Conservation (phyloP, 2,113 vertebrate species). For the Elephas maximus region DNA sequence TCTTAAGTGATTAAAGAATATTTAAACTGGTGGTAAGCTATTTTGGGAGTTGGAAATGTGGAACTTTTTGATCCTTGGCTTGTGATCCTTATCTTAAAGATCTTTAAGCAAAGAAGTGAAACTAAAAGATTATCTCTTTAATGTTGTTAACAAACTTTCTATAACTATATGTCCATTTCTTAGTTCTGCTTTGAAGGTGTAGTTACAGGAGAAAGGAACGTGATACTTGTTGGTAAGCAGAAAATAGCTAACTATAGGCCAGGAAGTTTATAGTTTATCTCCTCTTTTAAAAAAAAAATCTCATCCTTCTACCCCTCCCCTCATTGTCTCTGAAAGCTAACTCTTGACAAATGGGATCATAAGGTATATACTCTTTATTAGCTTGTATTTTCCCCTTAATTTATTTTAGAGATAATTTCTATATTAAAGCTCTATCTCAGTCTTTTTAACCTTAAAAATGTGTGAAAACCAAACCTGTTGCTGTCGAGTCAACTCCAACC, state of each 20-base stretch:
- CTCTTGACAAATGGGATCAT: neutral
- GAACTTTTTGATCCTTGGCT: neutral
- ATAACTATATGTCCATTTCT: conserved; percentile 23
- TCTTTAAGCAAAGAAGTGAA: conserved; percentile 48
- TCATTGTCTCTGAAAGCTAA: neutral
- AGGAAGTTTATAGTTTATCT: conserved; percentile 32
- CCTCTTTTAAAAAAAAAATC: neutral
- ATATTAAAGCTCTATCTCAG: neutral
- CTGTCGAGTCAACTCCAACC: neutral
- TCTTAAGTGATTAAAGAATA: neutral
- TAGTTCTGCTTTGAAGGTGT: conserved; percentile 22
- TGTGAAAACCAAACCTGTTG: neutral
- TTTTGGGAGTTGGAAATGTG: conserved; percentile 39
- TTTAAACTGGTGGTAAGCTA: conserved; percentile 8
- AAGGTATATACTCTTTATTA: neutral
- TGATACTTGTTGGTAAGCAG: conserved; percentile 11
- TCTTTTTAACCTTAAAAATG: conserved; percentile 42
- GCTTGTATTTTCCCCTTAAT: conserved; percentile 27
- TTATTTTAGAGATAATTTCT: conserved; percentile 54
- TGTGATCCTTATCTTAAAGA: conserved; percentile 12
- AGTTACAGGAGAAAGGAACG: neutral
- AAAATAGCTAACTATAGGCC: conserved; percentile 25
- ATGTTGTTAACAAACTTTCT: neutral
- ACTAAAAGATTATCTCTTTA: neutral
- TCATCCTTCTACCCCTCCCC: neutral